A percentile compares a stretch with the other conserved stretches of the same genome.
These are phyloP conservation scores for Drosophila recens DNA, from an alignment of 2,888 invertebrate genomes.

Conservation along the genomic window DNA sequence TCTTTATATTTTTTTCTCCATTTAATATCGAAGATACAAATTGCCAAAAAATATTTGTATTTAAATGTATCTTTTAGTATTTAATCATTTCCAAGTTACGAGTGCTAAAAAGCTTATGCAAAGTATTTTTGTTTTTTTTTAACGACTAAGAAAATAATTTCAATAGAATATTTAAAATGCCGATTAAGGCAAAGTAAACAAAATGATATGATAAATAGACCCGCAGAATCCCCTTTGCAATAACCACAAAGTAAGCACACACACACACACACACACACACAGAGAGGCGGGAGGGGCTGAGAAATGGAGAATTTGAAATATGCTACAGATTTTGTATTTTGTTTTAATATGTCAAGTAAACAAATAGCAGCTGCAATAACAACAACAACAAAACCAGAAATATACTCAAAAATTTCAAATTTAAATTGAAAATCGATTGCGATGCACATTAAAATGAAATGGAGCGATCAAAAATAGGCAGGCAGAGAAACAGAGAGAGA, in stretches of 20 bases:
- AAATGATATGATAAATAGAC: conserved; percentile 7
- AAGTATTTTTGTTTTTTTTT: not conserved
- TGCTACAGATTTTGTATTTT: conserved; percentile 39
- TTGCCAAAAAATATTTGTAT: not conserved
- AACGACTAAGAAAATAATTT: not conserved
- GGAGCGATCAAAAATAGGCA: conserved; percentile 29
- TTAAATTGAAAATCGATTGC: conserved; percentile 59
- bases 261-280: not conserved
- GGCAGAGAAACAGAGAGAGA: not conserved
- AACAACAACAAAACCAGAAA: conserved; percentile 11
- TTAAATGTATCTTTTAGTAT: not conserved
- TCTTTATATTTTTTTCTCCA: not conserved
- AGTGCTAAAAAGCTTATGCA: not conserved
- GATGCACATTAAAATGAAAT: conserved; percentile 55
- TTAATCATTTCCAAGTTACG: not conserved
- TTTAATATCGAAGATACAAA: not conserved
- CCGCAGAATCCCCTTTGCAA: not conserved
- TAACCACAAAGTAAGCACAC: conserved; percentile 8
- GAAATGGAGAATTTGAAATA: conserved; percentile 16
- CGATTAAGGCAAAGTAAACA: conserved; percentile 3
- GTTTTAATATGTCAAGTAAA: conserved; percentile 45
- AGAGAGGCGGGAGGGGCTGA: not conserved
- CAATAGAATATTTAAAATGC: conserved; percentile 2
- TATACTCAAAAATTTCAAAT: conserved; percentile 33
- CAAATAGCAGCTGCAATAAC: conserved; percentile 27